Evolutionary conservation across 2,113 vertebrate species (phyloP).

Genomic region (Corydoras sp.): DNA sequence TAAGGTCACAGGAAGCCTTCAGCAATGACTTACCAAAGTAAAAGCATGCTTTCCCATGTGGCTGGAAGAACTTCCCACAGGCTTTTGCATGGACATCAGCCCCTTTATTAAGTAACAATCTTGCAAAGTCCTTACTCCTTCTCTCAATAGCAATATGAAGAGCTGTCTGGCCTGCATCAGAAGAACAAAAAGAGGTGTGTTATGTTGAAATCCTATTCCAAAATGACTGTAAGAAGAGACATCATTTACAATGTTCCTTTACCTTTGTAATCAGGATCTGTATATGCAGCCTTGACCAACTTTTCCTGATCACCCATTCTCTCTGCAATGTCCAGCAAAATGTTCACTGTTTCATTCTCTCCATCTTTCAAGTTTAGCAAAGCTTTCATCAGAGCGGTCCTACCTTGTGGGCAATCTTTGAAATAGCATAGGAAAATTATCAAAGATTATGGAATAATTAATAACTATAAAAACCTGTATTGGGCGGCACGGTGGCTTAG

Average conservation of each 20-base stretch:
- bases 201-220: background rate
- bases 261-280: constrained; percentile 85
- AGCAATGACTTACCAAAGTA: constrained; percentile 81
- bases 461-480: too few species aligned
- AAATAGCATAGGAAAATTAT: constrained; percentile 1
- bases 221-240: too few species aligned
- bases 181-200: background rate
- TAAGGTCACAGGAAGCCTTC: too few species aligned
- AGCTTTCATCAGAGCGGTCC: constrained; percentile 87
- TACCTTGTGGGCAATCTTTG: constrained; percentile 81
- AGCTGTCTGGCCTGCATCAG: constrained; percentile 80
- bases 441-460: background rate
- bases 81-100: constrained; percentile 85
- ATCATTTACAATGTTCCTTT: background rate
- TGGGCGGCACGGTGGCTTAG: too few species aligned
- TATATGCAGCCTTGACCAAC: constrained; percentile 83
- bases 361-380: constrained; percentile 81
- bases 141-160: constrained; percentile 94
- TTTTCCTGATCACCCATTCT: constrained; percentile 74
- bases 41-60: constrained; percentile 77
- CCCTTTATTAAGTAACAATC: constrained; percentile 81
- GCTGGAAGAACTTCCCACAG: constrained; percentile 88
- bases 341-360: constrained; percentile 75
- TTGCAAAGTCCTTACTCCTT: constrained; percentile 75
- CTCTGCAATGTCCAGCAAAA: constrained; percentile 79